Evolutionary conservation across 30 jellyfish, hydroid and myxozoan species (phyloP).

Genomic region (Calvadosia cruxmelitensis): DNA sequence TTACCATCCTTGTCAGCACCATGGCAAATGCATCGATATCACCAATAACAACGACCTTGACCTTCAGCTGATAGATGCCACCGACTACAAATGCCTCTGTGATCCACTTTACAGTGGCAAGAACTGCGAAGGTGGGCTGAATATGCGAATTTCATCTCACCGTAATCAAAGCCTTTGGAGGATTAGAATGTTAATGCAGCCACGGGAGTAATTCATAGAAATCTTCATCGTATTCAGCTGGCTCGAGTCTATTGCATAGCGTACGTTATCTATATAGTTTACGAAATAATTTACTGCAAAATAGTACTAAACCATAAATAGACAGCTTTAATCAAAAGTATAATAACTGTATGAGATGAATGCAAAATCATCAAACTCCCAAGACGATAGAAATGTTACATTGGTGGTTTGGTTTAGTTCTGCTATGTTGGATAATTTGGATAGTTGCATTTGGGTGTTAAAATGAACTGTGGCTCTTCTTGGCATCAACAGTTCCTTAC

Average conservation of each 20-base stretch:
- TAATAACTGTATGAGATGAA: no score
- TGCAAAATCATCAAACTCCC: no score
- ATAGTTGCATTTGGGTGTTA: not conserved
- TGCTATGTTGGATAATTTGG: no score
- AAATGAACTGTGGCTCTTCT: no score
- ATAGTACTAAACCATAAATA: no score
- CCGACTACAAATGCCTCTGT: constrained; percentile 60
- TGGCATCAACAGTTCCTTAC: constrained; percentile 54
- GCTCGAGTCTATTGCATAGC: no score
- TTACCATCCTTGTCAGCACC: constrained; percentile 65
- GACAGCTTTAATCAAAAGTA: no score
- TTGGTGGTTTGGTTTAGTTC: no score
- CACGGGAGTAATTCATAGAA: not conserved
- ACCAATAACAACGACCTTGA: constrained; percentile 54
- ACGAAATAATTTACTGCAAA: no score
- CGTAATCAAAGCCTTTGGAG: not conserved
- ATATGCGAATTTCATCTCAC: not conserved
- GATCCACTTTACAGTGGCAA: constrained; percentile 65
- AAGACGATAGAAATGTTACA: no score
- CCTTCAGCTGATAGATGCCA: constrained; percentile 32
- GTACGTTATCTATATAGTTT: no score
- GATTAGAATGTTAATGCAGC: not conserved
- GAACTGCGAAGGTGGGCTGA: constrained; percentile 53
- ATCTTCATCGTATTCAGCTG: not conserved
- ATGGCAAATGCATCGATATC: constrained; percentile 72